Evolutionary conservation across 2,797 vertebrate genomes (phyloP).

Genomic region (Pseudochirops corinnae): DNA sequence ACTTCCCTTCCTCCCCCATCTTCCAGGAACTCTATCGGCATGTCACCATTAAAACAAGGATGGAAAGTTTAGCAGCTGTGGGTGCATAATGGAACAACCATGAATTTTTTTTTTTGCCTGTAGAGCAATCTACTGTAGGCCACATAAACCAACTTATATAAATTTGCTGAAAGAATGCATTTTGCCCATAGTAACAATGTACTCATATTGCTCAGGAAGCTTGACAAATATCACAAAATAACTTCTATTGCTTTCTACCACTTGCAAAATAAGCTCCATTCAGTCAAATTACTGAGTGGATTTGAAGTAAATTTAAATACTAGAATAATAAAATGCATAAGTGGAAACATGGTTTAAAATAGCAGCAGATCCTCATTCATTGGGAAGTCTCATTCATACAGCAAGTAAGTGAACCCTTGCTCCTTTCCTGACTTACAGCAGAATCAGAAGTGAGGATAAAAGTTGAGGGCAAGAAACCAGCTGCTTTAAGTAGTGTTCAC

Average conservation of each 20-base stretch:
- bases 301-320: slow-evolving; percentile 46
- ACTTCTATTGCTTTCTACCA: not conserved
- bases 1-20: not conserved
- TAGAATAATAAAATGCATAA: slow-evolving; percentile 14
- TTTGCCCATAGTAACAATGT: slow-evolving; percentile 9
- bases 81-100: not conserved
- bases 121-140: slow-evolving; percentile 26
- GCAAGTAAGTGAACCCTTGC: accelerated
- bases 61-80: slow-evolving; percentile 44
- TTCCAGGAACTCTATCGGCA: slow-evolving; percentile 37
- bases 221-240: slow-evolving; percentile 28
- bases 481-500: slow-evolving; percentile 65
- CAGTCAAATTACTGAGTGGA: not conserved
- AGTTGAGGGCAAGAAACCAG: slow-evolving; percentile 50
- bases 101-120: slow-evolving; percentile 18
- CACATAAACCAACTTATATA: not conserved
- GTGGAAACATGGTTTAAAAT: not conserved
- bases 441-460: slow-evolving; percentile 33
- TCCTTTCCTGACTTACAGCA: slow-evolving; percentile 42
- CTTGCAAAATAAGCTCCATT: slow-evolving; percentile 19
- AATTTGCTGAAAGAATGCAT: slow-evolving; percentile 47
- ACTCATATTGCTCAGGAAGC: not conserved
- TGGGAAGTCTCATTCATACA: slow-evolving; percentile 45
- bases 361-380: not conserved
- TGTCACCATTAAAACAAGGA: slow-evolving; percentile 38